phyloP scores from a whole-genome alignment of 2,797 vertebrate species.

The Chloroceryle amazona region DNA sequence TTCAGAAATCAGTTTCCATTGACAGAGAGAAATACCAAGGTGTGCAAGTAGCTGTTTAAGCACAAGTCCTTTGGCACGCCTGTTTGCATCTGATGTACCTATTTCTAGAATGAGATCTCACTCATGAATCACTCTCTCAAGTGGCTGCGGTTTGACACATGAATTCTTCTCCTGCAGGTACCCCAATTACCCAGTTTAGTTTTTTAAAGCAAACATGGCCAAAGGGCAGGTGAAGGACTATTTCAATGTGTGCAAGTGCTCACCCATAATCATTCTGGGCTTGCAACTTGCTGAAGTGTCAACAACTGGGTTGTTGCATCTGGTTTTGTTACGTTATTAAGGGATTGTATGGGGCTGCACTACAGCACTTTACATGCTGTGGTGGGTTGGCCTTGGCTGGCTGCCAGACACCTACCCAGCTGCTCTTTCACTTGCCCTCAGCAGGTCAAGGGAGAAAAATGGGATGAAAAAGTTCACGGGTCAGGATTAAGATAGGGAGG shows the following conservation, averaged over 20 bases:
- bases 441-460: not conserved
- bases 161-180: not conserved
- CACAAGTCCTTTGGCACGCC: fast-evolving
- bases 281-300: not conserved
- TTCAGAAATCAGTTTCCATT: not conserved
- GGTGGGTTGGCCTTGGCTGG: not conserved
- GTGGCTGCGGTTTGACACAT: not conserved
- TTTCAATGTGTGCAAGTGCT: not conserved
- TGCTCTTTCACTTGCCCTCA: fast-evolving
- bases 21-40: not conserved
- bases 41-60: not conserved
- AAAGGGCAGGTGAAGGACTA: not conserved
- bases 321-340: not conserved
- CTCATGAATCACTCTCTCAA: not conserved
- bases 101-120: not conserved
- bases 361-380: fast-evolving
- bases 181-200: not conserved
- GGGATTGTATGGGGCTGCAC: fast-evolving
- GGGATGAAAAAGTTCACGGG: not conserved
- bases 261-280: not conserved
- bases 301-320: not conserved
- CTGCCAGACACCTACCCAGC: not conserved
- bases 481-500: not conserved
- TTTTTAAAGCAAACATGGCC: not conserved
- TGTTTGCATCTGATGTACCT: not conserved